Evolutionary conservation across 2,113 vertebrate genomes (phyloP).

Genomic region (Diadophis punctatus): DNA sequence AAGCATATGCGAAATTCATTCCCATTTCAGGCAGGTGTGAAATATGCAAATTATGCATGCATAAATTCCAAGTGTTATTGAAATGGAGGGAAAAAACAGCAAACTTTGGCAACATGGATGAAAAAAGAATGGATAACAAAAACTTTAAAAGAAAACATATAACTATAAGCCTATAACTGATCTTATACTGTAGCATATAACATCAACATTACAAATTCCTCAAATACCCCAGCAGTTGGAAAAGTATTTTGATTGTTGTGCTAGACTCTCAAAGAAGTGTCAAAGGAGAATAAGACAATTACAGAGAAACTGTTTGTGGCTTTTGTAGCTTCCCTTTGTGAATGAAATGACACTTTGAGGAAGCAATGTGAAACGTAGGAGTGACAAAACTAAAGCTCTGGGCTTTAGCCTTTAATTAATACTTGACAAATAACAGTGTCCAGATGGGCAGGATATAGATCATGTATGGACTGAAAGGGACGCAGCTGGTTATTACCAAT

Average conservation of each 20-base stretch:
- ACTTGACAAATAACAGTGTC: neutral
- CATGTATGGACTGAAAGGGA: neutral
- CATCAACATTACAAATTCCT: neutral
- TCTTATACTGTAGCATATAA: neutral
- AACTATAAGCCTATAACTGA: neutral
- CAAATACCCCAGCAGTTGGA: neutral
- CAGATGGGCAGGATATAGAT: neutral
- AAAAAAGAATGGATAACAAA: neutral
- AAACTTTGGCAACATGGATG: neutral
- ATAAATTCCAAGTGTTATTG: neutral
- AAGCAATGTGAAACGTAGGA: too few species aligned
- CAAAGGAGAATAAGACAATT: too few species aligned
- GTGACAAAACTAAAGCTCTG: neutral
- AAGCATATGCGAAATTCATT: neutral
- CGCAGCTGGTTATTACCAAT: neutral
- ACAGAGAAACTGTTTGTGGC: neutral
- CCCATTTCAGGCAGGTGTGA: neutral
- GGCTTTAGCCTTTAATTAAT: neutral
- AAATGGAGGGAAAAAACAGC: neutral
- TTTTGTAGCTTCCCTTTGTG: neutral
- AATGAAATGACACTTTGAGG: neutral
- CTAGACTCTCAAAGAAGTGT: neutral
- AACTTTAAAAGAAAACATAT: neutral
- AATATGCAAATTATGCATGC: neutral
- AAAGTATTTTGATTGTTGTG: neutral